Evolutionary conservation across 2,113 vertebrate species (phyloP), one percentile per base, ranked within the genome.

Genomic region (Aviceda subcristata): DNA sequence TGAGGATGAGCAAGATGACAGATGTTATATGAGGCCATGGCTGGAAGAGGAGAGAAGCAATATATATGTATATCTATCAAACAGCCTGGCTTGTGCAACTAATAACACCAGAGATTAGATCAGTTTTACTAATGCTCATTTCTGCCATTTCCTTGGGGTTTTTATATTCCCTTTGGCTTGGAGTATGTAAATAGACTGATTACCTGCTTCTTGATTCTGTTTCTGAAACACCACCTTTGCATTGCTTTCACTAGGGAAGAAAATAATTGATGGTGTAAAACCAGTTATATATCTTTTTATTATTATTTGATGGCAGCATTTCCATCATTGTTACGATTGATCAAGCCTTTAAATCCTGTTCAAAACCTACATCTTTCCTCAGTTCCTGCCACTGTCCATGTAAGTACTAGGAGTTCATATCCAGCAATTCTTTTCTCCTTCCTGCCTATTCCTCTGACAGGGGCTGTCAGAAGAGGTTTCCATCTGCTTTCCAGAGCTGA

Each of bases 391-490:
- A 51, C 86, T 92, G 87, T 83, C 96, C 94, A 14, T 82, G 80
- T 86, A 79, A 77, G 59, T 50, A 88, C 60, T 32, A 48, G 46
- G 69, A 95, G 95, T 93, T 97, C 94, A 86, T 78, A 92, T 26
- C 93, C 94, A 88, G 60, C 79, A 91, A 93, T 95, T 83, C 75
- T 87, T 96, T 92, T 94, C 53, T 36, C 68, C 82, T 53, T 90
- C 67, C 16, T 96, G 94, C 92, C 94, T 94, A 92, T 93, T 95
- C 88, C 38, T 96, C 92, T 97, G 96, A 97, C 96, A 98, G 89
- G 86, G 90, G 59, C 92, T 98, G 97, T 98, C 97, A 97, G 96
- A 96, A 97, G 92, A 97, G 96, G 93, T 96, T 97, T 98, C 96
- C 94, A 88, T 93, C 94, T 67, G 72, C 88, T 95, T 92, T 67